Evolutionary conservation across 2,797 vertebrate genomes (phyloP), one percentile per base, ranked within the genome.

Genomic region (Yasuhikotakia modesta): DNA sequence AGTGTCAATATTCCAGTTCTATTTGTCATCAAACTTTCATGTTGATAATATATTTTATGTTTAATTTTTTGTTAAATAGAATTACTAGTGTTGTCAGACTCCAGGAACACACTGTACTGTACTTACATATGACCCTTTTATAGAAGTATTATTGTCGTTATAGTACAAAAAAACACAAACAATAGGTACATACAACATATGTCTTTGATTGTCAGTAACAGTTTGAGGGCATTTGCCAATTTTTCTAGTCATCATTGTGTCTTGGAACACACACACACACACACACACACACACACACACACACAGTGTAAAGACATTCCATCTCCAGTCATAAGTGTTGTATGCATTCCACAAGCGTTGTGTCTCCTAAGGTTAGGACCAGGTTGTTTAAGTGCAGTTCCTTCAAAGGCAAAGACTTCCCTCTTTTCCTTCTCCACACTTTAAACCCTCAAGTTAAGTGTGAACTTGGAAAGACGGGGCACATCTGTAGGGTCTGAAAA

Each of bases 231-330:
- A 22, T 12, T 13, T 73, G 43, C 1, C 13, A 46, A 35, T 24
- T 70, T 32, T 32, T 64, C 11, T 21, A 46, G 68, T 53, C 30
- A 24, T 17, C 45, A 22, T 35, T 32, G 32, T 58, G 64, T 78
- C 48, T 22, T 35, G 8, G 22, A 61, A 70, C 21, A 52, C 27
- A 32, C 30, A 45, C 58, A 65, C 63, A 22, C 65, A 63, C 53
- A 79, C 1, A 8, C 35, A 39, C 35, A 39, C 35, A n/a, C n/a
- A 5, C 58, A 74, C 60, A 22, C 68, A 73, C 70, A 60, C 70
- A 82, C 83, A 85, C 78, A 71, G 35, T 80, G 61, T 61, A 70
- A 79, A 81, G 70, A 60, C 78, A 78, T 82, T 81, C 58, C 70
- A 50, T 79, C 71, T 48, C 70, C 39, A 82, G 72, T 79, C 81